phyloP scores from a whole-genome alignment of 2,797 vertebrate species.

The Balearica regulorum region DNA sequence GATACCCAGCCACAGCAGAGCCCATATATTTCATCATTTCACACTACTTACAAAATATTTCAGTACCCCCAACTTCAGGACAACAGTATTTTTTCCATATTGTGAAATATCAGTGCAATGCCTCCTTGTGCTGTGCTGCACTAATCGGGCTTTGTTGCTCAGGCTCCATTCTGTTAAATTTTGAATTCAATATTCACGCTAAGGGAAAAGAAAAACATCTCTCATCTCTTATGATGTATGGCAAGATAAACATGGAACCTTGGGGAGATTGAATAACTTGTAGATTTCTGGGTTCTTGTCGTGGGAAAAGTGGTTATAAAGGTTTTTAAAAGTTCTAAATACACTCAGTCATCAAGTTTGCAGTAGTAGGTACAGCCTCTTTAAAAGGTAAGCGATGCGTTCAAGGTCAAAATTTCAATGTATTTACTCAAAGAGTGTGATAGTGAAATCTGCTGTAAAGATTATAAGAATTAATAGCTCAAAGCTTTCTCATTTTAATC shows the following conservation, averaged over 20 bases:
- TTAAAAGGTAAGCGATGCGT: background rate
- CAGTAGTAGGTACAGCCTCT: background rate
- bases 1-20: background rate
- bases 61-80: background rate
- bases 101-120: background rate
- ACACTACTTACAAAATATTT: background rate
- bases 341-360: background rate
- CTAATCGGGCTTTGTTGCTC: background rate
- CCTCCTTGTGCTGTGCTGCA: background rate
- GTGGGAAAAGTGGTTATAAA: background rate
- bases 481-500: conserved; percentile 17
- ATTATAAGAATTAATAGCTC: conserved; percentile 27
- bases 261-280: background rate
- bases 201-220: background rate
- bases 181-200: background rate
- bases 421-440: background rate
- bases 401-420: background rate
- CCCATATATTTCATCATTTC: background rate
- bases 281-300: background rate
- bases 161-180: background rate
- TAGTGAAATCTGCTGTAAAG: background rate
- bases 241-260: background rate
- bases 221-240: background rate
- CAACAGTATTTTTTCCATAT: background rate
- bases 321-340: background rate